Percentiles rank a stretch among this genome's conserved stretches.
Conservation (phyloP, 1,140 invertebrate genomes). For the Pseudoatta argentina region DNA sequence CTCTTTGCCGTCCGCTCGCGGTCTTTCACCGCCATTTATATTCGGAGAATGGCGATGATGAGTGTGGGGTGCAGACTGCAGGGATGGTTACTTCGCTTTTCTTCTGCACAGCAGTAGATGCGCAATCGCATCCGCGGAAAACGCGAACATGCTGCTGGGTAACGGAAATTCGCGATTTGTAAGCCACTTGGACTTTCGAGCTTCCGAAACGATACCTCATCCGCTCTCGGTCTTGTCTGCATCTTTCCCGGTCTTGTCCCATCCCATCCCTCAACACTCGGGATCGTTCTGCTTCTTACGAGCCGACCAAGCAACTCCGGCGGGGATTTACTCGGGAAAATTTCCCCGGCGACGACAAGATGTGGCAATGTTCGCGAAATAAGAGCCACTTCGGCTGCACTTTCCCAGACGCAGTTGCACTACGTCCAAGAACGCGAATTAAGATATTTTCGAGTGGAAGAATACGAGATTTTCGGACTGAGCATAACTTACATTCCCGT, state of each 20-base stretch:
- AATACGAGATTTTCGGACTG: neutral
- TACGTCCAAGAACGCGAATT: conserved; percentile 61
- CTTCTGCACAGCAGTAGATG: neutral
- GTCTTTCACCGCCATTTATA: neutral
- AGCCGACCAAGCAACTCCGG: conserved; percentile 68
- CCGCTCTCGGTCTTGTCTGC: conserved; percentile 50
- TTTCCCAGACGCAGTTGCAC: conserved; percentile 59
- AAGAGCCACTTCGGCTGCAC: conserved; percentile 66
- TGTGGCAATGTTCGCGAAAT: conserved; percentile 70
- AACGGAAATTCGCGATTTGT: conserved; percentile 78
- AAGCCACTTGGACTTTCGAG: conserved; percentile 78
- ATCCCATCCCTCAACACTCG: neutral
- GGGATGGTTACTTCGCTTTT: neutral
- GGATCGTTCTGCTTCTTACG: conserved; percentile 67
- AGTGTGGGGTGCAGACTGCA: neutral
- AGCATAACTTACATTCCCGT: neutral
- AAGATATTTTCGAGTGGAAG: conserved; percentile 34
- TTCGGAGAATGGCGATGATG: conserved; percentile 27
- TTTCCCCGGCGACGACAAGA: conserved; percentile 66
- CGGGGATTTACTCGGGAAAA: conserved; percentile 70
- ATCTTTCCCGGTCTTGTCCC: neutral
- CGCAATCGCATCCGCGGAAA: conserved; percentile 51
- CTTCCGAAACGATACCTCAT: conserved; percentile 75
- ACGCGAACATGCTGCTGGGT: conserved; percentile 64
- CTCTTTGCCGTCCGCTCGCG: neutral